These are phyloP conservation scores for Toxotes chatareus DNA, from an alignment of 2,113 vertebrate genomes.

Conservation along the genomic window DNA sequence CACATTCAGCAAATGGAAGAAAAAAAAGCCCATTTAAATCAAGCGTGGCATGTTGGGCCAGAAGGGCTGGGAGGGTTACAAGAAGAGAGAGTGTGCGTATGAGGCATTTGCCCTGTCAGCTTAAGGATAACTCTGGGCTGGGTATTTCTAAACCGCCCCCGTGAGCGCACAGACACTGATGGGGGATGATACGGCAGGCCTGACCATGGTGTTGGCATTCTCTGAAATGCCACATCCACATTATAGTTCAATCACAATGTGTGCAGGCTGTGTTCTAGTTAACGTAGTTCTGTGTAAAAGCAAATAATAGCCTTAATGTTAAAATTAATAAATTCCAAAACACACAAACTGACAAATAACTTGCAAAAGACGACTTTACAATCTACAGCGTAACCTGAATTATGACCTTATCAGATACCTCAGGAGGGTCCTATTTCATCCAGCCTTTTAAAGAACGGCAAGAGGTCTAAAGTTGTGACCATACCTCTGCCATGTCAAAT, in stretches of 20 bases:
- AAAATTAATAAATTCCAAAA: neutral
- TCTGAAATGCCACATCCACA: conserved; percentile 59
- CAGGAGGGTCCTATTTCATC: neutral
- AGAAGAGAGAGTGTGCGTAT: conserved; percentile 31
- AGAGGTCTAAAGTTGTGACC: neutral
- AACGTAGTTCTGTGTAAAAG: neutral
- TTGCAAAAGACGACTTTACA: neutral
- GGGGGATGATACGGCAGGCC: conserved; percentile 23
- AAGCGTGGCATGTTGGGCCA: conserved; percentile 40
- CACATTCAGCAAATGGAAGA: conserved; percentile 61
- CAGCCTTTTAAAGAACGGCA: neutral
- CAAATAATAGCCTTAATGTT: neutral
- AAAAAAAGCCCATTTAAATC: conserved; percentile 44
- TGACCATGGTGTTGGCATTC: conserved; percentile 46
- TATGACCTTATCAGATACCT: neutral
- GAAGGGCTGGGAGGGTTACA: conserved; percentile 33
- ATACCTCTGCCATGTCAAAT: neutral
- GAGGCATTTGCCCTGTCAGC: conserved; percentile 62
- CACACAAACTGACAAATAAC: neutral
- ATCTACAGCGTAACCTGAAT: neutral
- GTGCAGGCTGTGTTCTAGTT: conserved; percentile 14
- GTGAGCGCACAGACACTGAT: neutral
- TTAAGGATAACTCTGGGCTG: conserved; percentile 39
- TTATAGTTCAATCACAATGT: conserved; percentile 30
- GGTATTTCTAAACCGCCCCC: conserved; percentile 36